Conservation (phyloP, 2,113 vertebrate species). For the Oryzias melastigma region DNA sequence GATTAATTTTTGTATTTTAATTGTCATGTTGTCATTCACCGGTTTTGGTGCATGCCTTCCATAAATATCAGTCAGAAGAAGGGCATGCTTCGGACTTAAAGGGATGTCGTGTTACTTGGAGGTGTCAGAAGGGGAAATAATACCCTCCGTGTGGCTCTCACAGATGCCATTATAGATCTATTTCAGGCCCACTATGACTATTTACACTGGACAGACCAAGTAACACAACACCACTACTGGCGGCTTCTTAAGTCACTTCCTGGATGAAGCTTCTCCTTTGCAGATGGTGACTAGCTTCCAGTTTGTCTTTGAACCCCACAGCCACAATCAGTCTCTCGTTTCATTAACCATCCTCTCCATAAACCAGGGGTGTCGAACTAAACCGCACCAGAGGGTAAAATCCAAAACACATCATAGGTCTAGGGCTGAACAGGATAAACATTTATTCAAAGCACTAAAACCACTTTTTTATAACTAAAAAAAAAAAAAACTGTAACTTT, state of each 20-base stretch:
- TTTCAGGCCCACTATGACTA: slow-evolving; percentile 42
- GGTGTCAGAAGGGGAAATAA: slow-evolving; percentile 57
- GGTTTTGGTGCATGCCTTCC: slow-evolving; percentile 8
- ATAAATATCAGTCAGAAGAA: slow-evolving; percentile 48
- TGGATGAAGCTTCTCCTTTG: slow-evolving; percentile 24
- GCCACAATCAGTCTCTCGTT: slow-evolving; percentile 19
- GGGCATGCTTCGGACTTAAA: slow-evolving; percentile 10
- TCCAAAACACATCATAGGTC: no score
- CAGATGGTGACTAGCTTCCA: slow-evolving; percentile 10
- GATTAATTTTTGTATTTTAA: slow-evolving; percentile 10
- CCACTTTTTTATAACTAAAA: no score
- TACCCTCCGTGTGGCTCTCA: slow-evolving; percentile 48
- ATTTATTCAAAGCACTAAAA: no score
- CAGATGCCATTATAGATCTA: slow-evolving; percentile 53
- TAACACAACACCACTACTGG: slow-evolving; percentile 54
- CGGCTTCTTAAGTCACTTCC: slow-evolving; percentile 50
- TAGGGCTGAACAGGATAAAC: no score
- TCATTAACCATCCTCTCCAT: slow-evolving; percentile 19
- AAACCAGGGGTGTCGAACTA: no score
- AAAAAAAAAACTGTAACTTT: no score
- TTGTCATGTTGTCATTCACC: slow-evolving; percentile 8
- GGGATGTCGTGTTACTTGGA: slow-evolving; percentile 25
- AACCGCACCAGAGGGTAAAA: no score
- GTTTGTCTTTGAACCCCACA: slow-evolving; percentile 2
- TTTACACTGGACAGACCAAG: slow-evolving; percentile 48